Evolutionary conservation across 2,797 vertebrate genomes (phyloP).

Genomic region (Emydoidea blandingii): DNA sequence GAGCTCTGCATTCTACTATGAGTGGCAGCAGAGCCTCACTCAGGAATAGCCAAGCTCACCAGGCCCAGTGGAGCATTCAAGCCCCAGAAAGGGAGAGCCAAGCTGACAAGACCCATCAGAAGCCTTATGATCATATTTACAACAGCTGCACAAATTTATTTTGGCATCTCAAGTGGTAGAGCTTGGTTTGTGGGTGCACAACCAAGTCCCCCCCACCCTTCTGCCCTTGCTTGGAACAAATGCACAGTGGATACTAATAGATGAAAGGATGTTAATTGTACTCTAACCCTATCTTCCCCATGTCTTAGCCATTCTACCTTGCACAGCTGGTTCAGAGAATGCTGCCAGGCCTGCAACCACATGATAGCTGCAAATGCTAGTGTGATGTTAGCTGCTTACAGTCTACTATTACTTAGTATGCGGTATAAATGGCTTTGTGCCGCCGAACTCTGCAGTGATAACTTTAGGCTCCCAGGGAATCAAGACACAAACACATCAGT

Average conservation of each 20-base stretch:
- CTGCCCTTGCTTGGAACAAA: neutral
- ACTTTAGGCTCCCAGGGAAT: neutral
- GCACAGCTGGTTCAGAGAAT: neutral
- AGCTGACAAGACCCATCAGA: neutral
- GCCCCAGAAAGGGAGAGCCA: neutral
- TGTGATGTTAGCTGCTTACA: neutral
- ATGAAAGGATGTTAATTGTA: neutral
- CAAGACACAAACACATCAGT: fast-evolving
- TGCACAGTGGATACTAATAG: neutral
- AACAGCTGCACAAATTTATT: neutral
- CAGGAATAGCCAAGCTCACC: neutral
- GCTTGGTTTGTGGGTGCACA: neutral
- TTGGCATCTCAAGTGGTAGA: neutral
- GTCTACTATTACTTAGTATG: fast-evolving
- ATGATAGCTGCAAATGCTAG: fast-evolving
- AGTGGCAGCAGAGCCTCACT: neutral
- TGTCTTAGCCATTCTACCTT: neutral
- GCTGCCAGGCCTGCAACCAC: neutral
- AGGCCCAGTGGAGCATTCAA: neutral
- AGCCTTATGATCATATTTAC: neutral
- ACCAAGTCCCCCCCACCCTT: fast-evolving
- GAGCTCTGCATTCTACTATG: neutral
- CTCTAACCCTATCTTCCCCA: neutral
- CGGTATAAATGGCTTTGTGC: neutral
- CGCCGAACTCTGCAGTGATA: neutral